These are phyloP conservation scores for Tenualosa ilisha DNA, from an alignment of 2,797 vertebrate species.

Conservation along the genomic window DNA sequence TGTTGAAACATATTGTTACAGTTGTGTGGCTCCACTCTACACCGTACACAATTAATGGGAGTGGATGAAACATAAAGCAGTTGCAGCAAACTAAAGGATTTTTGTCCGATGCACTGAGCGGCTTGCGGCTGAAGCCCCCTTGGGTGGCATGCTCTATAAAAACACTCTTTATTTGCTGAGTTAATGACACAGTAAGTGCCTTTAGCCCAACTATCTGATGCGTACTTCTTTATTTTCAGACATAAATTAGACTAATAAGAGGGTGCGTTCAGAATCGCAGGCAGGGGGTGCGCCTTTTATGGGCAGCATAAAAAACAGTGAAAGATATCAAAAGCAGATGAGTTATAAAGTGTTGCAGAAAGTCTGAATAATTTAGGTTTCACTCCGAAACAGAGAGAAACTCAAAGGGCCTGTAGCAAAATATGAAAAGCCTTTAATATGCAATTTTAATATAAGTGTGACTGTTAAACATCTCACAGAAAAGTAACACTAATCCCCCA, in stretches of 20 bases:
- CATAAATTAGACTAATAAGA: conserved; percentile 12
- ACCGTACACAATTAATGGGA: not conserved
- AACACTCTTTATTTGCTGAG: not conserved
- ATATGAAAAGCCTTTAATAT: not conserved
- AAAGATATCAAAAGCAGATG: not conserved
- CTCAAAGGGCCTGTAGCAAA: not conserved
- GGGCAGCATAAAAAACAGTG: not conserved
- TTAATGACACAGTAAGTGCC: not conserved
- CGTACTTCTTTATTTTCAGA: not conserved
- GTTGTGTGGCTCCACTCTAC: not conserved
- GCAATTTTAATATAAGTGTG: not conserved
- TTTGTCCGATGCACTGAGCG: not conserved
- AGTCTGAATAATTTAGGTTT: not conserved
- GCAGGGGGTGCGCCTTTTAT: not conserved
- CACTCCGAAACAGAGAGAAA: not conserved
- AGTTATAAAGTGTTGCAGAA: conserved; percentile 2
- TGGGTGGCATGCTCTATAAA: not conserved
- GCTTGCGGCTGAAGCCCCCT: not conserved
- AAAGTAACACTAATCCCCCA: not conserved
- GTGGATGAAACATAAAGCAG: not conserved
- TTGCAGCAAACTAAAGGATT: not conserved
- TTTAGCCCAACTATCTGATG: conserved; percentile 4
- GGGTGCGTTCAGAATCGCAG: not conserved
- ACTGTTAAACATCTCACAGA: not conserved
- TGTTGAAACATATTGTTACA: not conserved